Evolutionary conservation across 2,113 vertebrate species (phyloP), one percentile per base, ranked within the genome.

Genomic region (Nyctibius bracteatus): DNA sequence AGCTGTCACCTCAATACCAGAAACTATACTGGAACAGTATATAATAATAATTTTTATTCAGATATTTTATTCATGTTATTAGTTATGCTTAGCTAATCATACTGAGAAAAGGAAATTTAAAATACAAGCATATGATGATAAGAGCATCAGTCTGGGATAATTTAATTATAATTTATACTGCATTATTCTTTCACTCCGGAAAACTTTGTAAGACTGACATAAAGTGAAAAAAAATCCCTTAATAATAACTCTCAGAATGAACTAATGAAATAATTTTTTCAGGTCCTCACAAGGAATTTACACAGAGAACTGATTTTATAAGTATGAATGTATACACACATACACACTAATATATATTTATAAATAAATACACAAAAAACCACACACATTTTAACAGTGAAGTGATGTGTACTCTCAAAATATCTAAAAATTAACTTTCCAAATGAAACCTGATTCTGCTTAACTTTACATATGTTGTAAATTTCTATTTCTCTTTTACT

Each of bases 381-480:
- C 7, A 14, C 3, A 12, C 15, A 70, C 4, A 43, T 74, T 94
- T 81, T 55, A 83, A 59, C 13, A 81, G 55, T 37, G 54, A 93
- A 83, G 52, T 66, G 81, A 83, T 49, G 10, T 59, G 43, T 82
- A 19, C 46, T 78, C 24, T 75, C 66, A 84, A 55, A 77, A 84
- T 81, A 81, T 67, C 72, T 62, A 65, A 92, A 94, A 91, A 35
- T 68, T 81, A 89, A 72, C 65, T 86, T 74, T 84, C 39, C 86
- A 81, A 91, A 78, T 16, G 39, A 86, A 96, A 95, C 57, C 39
- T 81, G 81, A 91, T 79, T 95, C 81, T 92, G 33, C 43, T 91
- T 91, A 94, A 86, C 61, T 75, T 89, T 84, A 92, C 77, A 89
- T 63, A 79, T 89, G 84, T 90, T 89, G 70, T 37, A 94, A 74